Evolutionary conservation across 1,140 invertebrate genomes (phyloP).

Genomic region (Neoseiulus cucumeris): DNA sequence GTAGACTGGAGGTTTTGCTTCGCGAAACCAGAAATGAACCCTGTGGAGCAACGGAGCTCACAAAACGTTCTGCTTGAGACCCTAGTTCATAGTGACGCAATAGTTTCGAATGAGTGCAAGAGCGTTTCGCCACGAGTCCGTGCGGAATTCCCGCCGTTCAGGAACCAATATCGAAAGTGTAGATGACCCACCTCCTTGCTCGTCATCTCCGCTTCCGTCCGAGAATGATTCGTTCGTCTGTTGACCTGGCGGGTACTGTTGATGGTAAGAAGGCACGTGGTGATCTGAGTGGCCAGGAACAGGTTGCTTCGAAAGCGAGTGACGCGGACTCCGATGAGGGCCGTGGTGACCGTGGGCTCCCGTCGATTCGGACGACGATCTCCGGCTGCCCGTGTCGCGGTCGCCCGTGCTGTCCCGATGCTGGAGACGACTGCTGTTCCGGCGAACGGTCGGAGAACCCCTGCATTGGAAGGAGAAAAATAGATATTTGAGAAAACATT

Average conservation of each 20-base stretch:
- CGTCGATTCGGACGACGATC: constrained; percentile 10
- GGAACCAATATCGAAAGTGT: neutral
- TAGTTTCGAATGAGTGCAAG: too few relatives aligned
- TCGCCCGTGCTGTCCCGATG: neutral
- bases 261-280: neutral
- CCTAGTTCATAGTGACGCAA: too few relatives aligned
- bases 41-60: too few relatives aligned
- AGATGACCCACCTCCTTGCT: neutral
- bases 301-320: neutral
- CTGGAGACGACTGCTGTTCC: constrained; percentile 3
- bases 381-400: neutral
- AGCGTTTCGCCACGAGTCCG: too few relatives aligned
- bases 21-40: too few relatives aligned
- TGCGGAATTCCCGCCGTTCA: too few relatives aligned
- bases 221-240: neutral
- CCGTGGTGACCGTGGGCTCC: neutral
- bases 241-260: neutral
- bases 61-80: too few relatives aligned
- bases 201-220: constrained; percentile 1
- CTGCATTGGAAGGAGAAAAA: neutral
- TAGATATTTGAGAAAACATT: neutral
- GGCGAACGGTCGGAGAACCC: neutral
- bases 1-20: too few relatives aligned
- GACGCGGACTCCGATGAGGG: neutral
- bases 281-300: neutral